A percentile compares a stretch with the other conserved stretches of the same genome.
Evolutionary conservation across 1,140 invertebrate genomes (phyloP).

Genomic region (Panagrolaimus sp.): DNA sequence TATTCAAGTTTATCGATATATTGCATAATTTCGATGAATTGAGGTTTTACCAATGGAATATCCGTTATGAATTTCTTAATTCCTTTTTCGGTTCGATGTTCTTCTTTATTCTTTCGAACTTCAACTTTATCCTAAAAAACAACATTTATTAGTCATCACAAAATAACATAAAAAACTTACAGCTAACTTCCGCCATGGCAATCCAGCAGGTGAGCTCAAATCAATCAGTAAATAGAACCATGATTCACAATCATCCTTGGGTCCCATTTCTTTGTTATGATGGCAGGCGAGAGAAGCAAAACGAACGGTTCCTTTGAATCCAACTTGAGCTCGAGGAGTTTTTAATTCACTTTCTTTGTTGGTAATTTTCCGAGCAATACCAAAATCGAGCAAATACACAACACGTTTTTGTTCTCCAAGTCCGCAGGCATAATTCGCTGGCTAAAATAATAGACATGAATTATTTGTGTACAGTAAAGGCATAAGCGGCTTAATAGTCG

Average conservation of each 20-base stretch:
- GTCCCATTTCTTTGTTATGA: conserved; percentile 28
- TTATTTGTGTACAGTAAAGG: no score
- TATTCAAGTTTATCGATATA: conserved; percentile 35
- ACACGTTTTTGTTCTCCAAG: conserved; percentile 23
- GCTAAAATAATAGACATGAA: no score
- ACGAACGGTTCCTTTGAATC: conserved; percentile 24
- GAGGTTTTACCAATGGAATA: conserved; percentile 8
- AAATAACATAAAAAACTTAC: no score
- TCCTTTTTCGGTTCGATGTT: conserved; percentile 19
- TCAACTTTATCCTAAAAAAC: conserved; percentile 28
- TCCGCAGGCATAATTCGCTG: conserved; percentile 39
- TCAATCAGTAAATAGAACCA: conserved; percentile 43
- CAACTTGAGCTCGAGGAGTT: conserved; percentile 18
- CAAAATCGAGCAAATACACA: conserved; percentile 22
- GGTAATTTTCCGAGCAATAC: conserved; percentile 23
- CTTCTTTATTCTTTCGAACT: conserved; percentile 31
- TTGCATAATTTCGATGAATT: conserved; percentile 23
- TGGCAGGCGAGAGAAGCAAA: conserved; percentile 31
- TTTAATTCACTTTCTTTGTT: conserved; percentile 21
- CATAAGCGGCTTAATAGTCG: no score
- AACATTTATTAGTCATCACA: no score
- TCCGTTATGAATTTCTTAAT: conserved; percentile 4
- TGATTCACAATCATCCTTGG: conserved; percentile 41
- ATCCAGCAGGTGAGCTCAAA: conserved; percentile 21
- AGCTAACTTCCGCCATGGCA: conserved; percentile 36